Conservation (phyloP, 2,113 vertebrate genomes). For the Lepidiolamprologus cunningtoni region DNA sequence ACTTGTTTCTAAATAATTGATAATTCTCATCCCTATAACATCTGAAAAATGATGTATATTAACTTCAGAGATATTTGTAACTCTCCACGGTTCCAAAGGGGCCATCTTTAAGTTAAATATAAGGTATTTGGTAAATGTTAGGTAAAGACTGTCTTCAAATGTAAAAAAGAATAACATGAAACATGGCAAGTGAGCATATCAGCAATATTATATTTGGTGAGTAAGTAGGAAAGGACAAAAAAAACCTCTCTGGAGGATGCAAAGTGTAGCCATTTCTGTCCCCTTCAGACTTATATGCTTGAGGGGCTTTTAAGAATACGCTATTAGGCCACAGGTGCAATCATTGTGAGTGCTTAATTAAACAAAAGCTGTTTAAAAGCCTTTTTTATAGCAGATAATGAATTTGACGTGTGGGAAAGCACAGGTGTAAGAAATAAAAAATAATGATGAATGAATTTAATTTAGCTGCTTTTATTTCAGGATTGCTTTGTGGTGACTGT, state of each 20-base stretch:
- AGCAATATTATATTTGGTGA: not conserved
- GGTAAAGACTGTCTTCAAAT: not conserved
- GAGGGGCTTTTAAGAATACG: not conserved
- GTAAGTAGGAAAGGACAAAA: not conserved
- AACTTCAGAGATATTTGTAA: not conserved
- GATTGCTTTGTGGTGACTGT: not conserved
- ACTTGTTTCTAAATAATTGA: not conserved
- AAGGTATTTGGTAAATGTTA: not conserved
- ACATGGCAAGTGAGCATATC: not conserved
- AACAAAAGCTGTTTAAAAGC: not conserved
- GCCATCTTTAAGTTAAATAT: not conserved
- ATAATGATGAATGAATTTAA: not conserved
- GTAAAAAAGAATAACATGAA: not conserved
- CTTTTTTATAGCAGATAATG: not conserved
- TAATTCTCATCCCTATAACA: not conserved
- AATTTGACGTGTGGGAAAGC: not conserved
- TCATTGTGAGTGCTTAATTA: not conserved
- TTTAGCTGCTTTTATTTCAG: not conserved
- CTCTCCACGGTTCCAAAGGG: not conserved
- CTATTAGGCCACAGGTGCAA: not conserved
- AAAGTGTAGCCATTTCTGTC: not conserved
- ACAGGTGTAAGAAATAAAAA: not conserved
- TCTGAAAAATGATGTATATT: not conserved
- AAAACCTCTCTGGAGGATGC: not conserved
- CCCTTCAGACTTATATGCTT: not conserved